Percentiles rank a stretch among this genome's conserved stretches.
phyloP scores from a whole-genome alignment of 1,140 invertebrate species.

The Lordiphosa stackelbergi region DNA sequence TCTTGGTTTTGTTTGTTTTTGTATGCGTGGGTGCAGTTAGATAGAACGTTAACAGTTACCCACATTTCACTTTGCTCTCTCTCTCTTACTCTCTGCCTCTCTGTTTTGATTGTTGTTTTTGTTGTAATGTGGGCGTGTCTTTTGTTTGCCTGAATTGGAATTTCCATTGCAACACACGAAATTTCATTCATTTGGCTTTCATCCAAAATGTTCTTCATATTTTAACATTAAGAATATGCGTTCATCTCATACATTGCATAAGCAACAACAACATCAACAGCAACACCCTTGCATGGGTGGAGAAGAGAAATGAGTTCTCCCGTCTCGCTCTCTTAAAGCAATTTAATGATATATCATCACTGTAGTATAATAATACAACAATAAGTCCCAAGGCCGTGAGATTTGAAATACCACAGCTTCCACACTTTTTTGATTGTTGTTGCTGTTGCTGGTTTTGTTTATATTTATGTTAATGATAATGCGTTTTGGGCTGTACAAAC shows the following conservation, averaged over 20 bases:
- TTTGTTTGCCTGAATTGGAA: conserved; percentile 21
- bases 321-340: too few relatives aligned
- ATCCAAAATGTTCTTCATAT: conserved; percentile 40
- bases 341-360: too few relatives aligned
- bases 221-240: not conserved
- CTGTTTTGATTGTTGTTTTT: conserved; percentile 7
- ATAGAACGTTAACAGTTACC: not conserved
- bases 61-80: conserved; percentile 10
- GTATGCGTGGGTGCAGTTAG: not conserved
- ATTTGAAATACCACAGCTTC: conserved; percentile 50
- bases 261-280: conserved; percentile 16
- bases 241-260: conserved; percentile 26
- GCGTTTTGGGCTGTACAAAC: conserved; percentile 7
- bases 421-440: conserved; percentile 12
- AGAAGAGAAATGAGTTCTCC: not conserved
- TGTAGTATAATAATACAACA: too few relatives aligned
- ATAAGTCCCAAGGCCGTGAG: conserved; percentile 44
- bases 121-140: conserved; percentile 33
- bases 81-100: conserved; percentile 1
- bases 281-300: not conserved
- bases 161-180: conserved; percentile 19
- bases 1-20: conserved; percentile 8
- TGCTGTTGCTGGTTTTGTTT: not conserved
- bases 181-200: conserved; percentile 28
- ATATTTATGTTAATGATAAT: conserved; percentile 37